Base-by-base conservation (phyloP, 2,888 invertebrate species). In the Troides oblongomaculatus region DNA sequence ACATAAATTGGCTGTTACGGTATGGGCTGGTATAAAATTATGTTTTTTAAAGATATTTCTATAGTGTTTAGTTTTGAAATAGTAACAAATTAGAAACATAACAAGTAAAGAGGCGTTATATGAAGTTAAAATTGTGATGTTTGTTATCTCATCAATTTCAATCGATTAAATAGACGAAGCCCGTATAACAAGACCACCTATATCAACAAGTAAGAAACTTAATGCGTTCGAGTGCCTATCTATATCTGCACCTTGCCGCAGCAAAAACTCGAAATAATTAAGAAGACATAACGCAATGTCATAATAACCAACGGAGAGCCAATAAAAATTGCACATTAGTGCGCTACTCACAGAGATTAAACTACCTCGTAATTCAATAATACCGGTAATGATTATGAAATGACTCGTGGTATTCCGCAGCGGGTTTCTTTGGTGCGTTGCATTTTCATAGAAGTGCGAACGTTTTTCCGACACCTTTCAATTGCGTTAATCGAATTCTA, bases 381-480 rank as follows among this genome's bases (percentile, higher is more conserved):
- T 76, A 84, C 77, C 77, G 82, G 83, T 84, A 82, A 82, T 83
- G 84, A 84, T 84, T 85, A 81, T 81, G 81, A 81, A 83, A 83
- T 84, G 79, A 81, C 85, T 84, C 86, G 85, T 84, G 83, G 87
- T 86, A 91, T 91, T 89, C 89, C 87, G 73, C 73, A 78, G 84
- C 88, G 79, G 86, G 92, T 91, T 91, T 92, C 90, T 92, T 89
- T 83, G 83, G 78, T 74, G 76, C 81, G 77, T 85, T 90, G 86
- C 88, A 92, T 92, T 92, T 92, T 91, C 90, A 92, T 90, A 85
- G 92, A 88, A 90, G 90, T 82, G 87, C 84, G 80, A 81, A 82
- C 85, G 90, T 92, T 92, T 92, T 92, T 92, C 92, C 89, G 81
- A 89, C 92, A 92, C 92, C 92, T 90, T 84, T 87, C 90, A 89